Base-by-base conservation (phyloP, 2,797 vertebrate genomes). In the Salarias fasciatus region DNA sequence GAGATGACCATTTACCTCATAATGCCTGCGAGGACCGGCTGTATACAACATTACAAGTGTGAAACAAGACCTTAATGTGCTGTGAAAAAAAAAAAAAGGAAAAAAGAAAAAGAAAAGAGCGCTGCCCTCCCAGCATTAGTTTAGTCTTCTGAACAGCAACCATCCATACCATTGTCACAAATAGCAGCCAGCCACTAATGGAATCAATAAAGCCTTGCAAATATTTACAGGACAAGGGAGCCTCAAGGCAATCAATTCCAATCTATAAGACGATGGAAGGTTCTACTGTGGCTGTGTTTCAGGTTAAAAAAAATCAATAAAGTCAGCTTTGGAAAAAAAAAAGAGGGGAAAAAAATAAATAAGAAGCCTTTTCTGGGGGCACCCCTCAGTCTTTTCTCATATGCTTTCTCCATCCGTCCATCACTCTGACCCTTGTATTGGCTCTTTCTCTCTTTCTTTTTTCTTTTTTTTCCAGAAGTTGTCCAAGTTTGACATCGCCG, bases 201-300 rank as follows among this genome's bases (percentile, higher is more conserved):
- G 77, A 89, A 91, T 91, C 88, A 80, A 92, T 89, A 86, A 75
- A 66, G 75, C 66, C 82, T 89, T 80, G 79, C 88, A 92, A 92
- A 92, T 91, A 91, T 91, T 92, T 91, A 89, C 91, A 89, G 84
- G 86, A 86, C 83, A 86, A 76, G 79, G 81, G 75, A 81, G 76
- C 83, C 82, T 63, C 69, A n/a, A 80, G 82, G 77, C 75, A 77
- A 90, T 90, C 88, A 81, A 90, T 90, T 88, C 53, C 73, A 80
- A 87, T 91, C 87, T 74, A 86, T 90, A 81, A 68, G 75, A 86
- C 78, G 72, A 87, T 69, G 73, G 84, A 90, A 81, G 82, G 83
- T 83, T 89, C 84, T 73, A 67, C 70, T 58, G 69, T 72, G 75
- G 80, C 84, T 75, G 75, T 87, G 84, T 86, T 86, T 85, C 75